Base-by-base conservation (phyloP, 2,113 vertebrate species). In the Zosterops japonicus region DNA sequence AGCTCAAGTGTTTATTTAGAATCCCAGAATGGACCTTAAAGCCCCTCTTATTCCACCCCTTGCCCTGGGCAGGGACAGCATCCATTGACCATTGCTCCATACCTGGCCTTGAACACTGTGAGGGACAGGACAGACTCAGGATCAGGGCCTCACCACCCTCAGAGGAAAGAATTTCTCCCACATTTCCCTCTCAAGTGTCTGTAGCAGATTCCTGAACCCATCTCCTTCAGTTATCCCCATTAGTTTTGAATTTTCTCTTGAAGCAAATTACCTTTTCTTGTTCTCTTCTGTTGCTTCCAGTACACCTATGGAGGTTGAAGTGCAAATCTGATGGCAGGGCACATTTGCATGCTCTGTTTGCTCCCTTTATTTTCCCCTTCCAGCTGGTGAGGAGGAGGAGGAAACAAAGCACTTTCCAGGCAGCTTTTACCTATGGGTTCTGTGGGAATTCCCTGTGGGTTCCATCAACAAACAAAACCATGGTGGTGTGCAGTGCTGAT, bases 1-100 rank as follows among this genome's bases (percentile, higher is more conserved):
- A 14, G 24, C 39, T 84, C 0, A 7, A 1, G 22, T 9, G 0
- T 22, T 78, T 1, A 0, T 36, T 46, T 25, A 17, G 44, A 89
- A 36, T 46, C 44, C 35, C 44, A 36, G 52, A 52, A 36, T 36
- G 52, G 52, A 52, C 52, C 39, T 44, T 24, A 25, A 29, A 82
- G 28, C 36, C 20, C 68, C 11, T 13, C 36, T 31, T 50, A 22
- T 72, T 27, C 42, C 24, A 24, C 6, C 33, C 14, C 31, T 42
- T 56, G 35, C 31, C 57, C 52, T 14, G 6, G 50, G 8, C 15
- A 59, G 27, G 77, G 59, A 67, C 53, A 60, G 0, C 23, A 81
- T 44, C 52, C 22, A 17, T 8, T 7, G 2, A 31, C 15, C 23
- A 29, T 28, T 59, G 52, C 19, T 59, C 53, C 46, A 39, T 29